These are phyloP conservation scores for Etheostoma perlongum DNA, from an alignment of 2,797 vertebrate species.

Conservation along the genomic window DNA sequence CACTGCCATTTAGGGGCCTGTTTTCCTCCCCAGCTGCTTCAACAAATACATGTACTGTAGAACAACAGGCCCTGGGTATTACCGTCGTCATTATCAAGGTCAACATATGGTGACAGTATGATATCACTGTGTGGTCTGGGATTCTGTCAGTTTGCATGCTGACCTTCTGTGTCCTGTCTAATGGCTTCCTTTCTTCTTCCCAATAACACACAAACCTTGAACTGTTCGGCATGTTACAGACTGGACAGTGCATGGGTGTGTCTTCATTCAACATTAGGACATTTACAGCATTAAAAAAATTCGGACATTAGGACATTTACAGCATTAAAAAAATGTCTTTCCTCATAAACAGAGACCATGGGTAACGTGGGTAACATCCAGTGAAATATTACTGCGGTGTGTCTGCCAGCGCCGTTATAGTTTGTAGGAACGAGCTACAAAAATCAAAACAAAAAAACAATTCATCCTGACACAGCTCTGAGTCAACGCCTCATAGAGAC, in stretches of 20 bases:
- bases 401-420: neutral
- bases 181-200: neutral
- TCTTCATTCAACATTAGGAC: conserved; percentile 26
- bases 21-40: too few species aligned
- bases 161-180: neutral
- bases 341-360: neutral
- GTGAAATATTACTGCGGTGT: neutral
- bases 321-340: neutral
- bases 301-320: too few species aligned
- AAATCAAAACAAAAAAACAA: neutral
- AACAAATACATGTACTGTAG: too few species aligned
- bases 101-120: neutral
- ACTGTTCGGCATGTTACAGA: neutral
- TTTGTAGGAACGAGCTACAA: conserved; percentile 21
- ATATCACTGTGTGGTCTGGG: neutral
- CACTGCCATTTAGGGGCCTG: too few species aligned
- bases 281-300: neutral
- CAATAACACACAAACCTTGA: neutral
- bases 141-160: neutral
- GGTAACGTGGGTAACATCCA: neutral
- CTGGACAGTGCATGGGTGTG: conserved; percentile 51
- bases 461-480: too few species aligned
- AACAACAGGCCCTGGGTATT: neutral
- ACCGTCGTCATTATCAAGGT: neutral
- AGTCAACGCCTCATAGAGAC: neutral